Evolutionary conservation across 2,797 vertebrate species (phyloP), one percentile per base, ranked within the genome.

Genomic region (Sebastes paucispinis): DNA sequence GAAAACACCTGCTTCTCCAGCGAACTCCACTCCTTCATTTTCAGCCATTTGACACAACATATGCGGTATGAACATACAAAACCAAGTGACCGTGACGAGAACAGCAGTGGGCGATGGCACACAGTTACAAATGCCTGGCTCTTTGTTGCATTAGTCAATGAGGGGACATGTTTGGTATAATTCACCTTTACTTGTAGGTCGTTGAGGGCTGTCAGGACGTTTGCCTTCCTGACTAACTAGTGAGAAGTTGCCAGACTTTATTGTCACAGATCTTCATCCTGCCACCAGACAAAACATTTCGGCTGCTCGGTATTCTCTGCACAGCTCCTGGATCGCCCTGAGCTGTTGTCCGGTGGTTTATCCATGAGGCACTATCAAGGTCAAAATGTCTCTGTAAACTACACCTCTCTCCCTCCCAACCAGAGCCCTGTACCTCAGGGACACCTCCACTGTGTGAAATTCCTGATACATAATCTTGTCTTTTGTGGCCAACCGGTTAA

Each of bases 1-100:
- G 89, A 88, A 89, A 93, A 92, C 93, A 94, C 93, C 94, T 94
- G 93, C 93, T 92, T 92, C 87, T 91, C 85, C 87, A 12, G 27
- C 68, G 36, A 87, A 85, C 84, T 83, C 63, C 86, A 72, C 87
- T 89, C 87, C 86, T 88, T 93, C 90, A 88, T 91, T 90, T 87
- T 80, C 84, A 86, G 75, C 77, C 86, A 60, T 86, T 89, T 90
- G 88, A 93, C 88, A 90, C 84, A 87, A 80, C 91, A 93, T 92
- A 91, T 92, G 92, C 85, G 72, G 75, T 27, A 83, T 65, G 79
- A 86, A 85, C 87, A 84, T 69, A 87, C 86, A 88, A 85, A 93
- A 69, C 77, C 83, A 93, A 93, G 91, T 88, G 91, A 91, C 92
- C 87, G 36, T 91, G 89, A 93, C 84, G 4, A 80, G 77, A 89